These are phyloP conservation scores for Decapterus maruadsi DNA, from an alignment of 2,797 vertebrate species.

Conservation along the genomic window DNA sequence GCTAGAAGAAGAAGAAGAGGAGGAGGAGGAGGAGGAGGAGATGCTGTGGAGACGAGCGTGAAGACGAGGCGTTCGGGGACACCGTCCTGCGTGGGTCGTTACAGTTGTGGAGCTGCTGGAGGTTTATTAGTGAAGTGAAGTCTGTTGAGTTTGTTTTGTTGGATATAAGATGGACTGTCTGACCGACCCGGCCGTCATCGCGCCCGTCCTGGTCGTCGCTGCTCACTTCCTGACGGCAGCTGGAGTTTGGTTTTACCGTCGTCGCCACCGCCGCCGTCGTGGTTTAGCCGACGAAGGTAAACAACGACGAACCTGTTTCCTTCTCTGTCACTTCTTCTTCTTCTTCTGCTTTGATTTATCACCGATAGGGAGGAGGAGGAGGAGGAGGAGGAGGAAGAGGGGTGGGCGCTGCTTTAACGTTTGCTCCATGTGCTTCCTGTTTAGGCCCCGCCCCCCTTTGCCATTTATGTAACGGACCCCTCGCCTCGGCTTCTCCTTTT, in stretches of 20 bases:
- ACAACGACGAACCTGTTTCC: conserved; percentile 1
- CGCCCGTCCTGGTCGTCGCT: conserved; percentile 78
- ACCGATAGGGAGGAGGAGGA: not conserved
- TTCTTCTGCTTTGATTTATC: not conserved
- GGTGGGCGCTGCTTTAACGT: not conserved
- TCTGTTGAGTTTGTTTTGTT: no score
- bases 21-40: conserved; percentile 26
- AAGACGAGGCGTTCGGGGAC: conserved; percentile 26
- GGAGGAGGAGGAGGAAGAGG: not conserved
- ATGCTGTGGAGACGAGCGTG: conserved; percentile 49
- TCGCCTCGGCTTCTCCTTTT: conserved; percentile 9
- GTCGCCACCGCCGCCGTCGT: conserved; percentile 39
- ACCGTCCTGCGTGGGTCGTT: not conserved
- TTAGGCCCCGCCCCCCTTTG: conserved; percentile 64
- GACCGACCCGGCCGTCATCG: conserved; percentile 71
- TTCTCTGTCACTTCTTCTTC: not conserved
- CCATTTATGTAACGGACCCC: conserved; percentile 4
- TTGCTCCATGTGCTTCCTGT: conserved; percentile 66
- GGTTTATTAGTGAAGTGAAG: not conserved
- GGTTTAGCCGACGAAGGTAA: conserved; percentile 58
- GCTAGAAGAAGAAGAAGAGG: conserved; percentile 28
- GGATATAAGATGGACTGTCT: conserved; percentile 66
- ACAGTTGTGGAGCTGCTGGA: not conserved
- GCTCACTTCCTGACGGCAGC: conserved; percentile 82
- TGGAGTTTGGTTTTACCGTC: conserved; percentile 82